These are phyloP conservation scores for Minunthozetes semirufus DNA, from an alignment of 2,888 invertebrate species.

Conservation along the genomic window DNA sequence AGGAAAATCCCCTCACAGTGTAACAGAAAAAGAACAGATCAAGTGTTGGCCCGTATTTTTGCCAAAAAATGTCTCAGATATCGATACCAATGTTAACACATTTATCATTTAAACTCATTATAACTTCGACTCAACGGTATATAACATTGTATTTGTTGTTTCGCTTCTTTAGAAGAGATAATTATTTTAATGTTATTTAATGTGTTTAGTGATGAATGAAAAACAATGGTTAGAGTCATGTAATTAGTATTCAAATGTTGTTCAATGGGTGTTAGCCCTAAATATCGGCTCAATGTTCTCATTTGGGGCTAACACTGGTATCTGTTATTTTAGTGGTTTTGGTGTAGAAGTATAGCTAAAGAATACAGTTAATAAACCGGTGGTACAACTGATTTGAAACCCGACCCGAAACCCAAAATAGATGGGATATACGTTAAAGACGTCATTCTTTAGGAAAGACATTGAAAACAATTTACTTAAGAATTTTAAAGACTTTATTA, in stretches of 20 bases:
- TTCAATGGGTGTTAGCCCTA: background rate
- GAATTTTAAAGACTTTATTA: background rate
- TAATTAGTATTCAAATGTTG: background rate
- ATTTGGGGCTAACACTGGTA: background rate
- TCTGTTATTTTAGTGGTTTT: background rate
- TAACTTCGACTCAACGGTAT: background rate
- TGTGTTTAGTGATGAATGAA: background rate
- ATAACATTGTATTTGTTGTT: background rate
- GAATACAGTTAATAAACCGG: background rate
- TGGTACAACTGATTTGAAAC: constrained; percentile 1
- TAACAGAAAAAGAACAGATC: background rate
- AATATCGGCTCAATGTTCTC: background rate
- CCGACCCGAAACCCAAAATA: background rate
- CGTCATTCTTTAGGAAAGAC: background rate
- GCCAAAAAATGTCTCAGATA: background rate
- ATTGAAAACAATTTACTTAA: background rate
- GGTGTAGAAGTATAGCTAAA: background rate
- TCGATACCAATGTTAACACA: background rate
- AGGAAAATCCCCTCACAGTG: background rate
- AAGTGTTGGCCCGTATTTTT: background rate
- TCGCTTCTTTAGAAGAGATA: background rate
- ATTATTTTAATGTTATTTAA: background rate
- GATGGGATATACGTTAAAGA: background rate
- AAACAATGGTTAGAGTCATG: background rate
- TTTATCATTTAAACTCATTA: background rate